A percentile compares a stretch with the other conserved stretches of the same genome.
These are phyloP conservation scores for Diabrotica virgifera DNA, from an alignment of 1,140 invertebrate genomes.

Conservation along the genomic window DNA sequence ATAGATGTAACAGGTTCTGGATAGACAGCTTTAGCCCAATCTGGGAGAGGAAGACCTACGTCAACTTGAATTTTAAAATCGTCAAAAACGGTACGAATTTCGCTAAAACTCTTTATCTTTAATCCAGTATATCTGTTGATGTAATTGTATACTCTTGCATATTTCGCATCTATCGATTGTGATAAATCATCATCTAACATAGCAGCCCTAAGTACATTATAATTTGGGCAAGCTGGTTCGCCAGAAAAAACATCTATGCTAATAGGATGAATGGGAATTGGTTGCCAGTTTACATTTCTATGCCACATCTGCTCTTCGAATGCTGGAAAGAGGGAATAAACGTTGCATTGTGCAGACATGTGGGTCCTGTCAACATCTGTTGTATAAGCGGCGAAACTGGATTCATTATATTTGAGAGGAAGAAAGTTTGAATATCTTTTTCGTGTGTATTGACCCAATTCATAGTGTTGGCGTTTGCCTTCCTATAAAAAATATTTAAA, in stretches of 20 bases:
- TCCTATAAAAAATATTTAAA: slow-evolving; percentile 46
- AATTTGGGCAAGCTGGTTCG: not conserved
- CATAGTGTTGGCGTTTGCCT: slow-evolving; percentile 60
- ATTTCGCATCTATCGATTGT: not conserved
- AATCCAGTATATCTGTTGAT: not conserved
- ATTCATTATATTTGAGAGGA: slow-evolving; percentile 54
- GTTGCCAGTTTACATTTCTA: slow-evolving; percentile 53
- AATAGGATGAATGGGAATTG: slow-evolving; percentile 45
- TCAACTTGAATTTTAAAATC: not conserved
- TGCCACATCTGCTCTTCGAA: slow-evolving; percentile 50
- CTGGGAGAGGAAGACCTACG: not conserved
- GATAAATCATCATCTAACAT: not conserved
- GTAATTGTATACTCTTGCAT: not conserved
- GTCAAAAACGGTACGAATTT: not conserved
- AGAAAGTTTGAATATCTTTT: slow-evolving; percentile 58
- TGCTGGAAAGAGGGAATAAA: slow-evolving; percentile 56
- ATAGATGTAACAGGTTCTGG: slow-evolving; percentile 4
- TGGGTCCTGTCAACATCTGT: slow-evolving; percentile 54
- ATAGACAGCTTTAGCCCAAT: slow-evolving; percentile 12
- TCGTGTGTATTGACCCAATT: slow-evolving; percentile 59
- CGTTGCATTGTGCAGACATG: slow-evolving; percentile 53
- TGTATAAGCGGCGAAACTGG: slow-evolving; percentile 30
- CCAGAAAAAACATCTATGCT: not conserved
- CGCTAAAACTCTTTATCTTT: not conserved
- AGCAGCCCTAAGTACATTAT: not conserved